phyloP scores from a whole-genome alignment of 2,888 invertebrate species.

The Lasioglossum figueresi region DNA sequence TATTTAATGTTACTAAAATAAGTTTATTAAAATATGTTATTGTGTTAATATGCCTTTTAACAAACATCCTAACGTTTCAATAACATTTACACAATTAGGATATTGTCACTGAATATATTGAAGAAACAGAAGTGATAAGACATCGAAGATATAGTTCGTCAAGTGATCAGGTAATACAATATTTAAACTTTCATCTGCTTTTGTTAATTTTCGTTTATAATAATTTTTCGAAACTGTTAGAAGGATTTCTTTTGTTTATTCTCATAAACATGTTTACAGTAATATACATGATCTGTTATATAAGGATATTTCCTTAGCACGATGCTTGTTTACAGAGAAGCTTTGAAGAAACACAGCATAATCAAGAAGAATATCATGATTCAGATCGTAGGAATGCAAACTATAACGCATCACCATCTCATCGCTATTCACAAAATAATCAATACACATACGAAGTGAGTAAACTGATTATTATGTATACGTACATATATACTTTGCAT shows the following conservation, averaged over 20 bases:
- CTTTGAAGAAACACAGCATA: slow-evolving; percentile 75
- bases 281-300: neutral
- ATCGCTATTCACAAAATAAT: slow-evolving; percentile 79
- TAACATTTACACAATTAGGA: slow-evolving; percentile 73
- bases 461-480: slow-evolving; percentile 32
- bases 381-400: slow-evolving; percentile 82
- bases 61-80: slow-evolving; percentile 50
- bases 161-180: slow-evolving; percentile 78
- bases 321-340: slow-evolving; percentile 72
- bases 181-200: neutral
- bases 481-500: slow-evolving; percentile 21
- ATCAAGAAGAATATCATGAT: slow-evolving; percentile 79
- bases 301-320: slow-evolving; percentile 16
- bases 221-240: slow-evolving; percentile 21
- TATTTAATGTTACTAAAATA: slow-evolving; percentile 17
- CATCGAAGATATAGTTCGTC: slow-evolving; percentile 80
- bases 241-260: neutral
- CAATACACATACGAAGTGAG: slow-evolving; percentile 80
- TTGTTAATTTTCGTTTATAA: neutral
- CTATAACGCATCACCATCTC: slow-evolving; percentile 79
- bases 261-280: slow-evolving; percentile 4
- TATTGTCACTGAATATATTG: slow-evolving; percentile 75
- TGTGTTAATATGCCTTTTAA: slow-evolving; percentile 50
- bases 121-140: slow-evolving; percentile 75
- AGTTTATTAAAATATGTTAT: slow-evolving; percentile 21